Percentiles rank a stretch among this genome's conserved stretches.
These are phyloP conservation scores for Lithosia quadra DNA, from an alignment of 2,888 invertebrate genomes.

Conservation along the genomic window DNA sequence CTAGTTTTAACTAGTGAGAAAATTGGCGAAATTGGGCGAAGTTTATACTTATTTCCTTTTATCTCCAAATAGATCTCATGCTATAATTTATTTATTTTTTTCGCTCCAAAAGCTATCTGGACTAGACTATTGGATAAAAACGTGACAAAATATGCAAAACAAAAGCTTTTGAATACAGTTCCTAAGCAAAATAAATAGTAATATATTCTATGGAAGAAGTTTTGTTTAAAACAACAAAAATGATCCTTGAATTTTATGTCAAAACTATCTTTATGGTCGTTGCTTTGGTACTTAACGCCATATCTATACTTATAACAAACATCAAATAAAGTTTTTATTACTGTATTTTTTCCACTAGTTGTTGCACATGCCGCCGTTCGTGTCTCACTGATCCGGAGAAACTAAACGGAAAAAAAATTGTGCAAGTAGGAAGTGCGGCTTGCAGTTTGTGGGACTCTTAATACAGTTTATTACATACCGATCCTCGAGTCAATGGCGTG, in stretches of 20 bases:
- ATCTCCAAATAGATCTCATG: no score
- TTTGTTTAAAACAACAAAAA: constrained; percentile 12
- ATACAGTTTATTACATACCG: no score
- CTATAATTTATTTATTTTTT: no score
- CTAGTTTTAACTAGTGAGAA: no score
- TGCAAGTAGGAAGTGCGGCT: neutral
- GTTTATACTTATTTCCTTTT: no score
- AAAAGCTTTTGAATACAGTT: neutral
- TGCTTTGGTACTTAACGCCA: neutral
- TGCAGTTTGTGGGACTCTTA: no score
- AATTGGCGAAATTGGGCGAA: no score
- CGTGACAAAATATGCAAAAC: neutral
- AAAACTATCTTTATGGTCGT: constrained; percentile 5
- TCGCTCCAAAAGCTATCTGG: no score
- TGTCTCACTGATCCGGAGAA: neutral
- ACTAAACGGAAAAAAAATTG: neutral
- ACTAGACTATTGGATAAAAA: neutral
- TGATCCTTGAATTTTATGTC: constrained; percentile 13
- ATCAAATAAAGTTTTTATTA: constrained; percentile 3
- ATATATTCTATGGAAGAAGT: constrained; percentile 4
- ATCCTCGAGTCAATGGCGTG: no score
- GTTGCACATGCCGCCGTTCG: neutral
- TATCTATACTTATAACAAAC: neutral
- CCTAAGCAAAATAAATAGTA: neutral
- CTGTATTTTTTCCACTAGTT: neutral